These are phyloP conservation scores for Mythimna ferrago DNA, from an alignment of 2,888 invertebrate species.

Conservation along the genomic window DNA sequence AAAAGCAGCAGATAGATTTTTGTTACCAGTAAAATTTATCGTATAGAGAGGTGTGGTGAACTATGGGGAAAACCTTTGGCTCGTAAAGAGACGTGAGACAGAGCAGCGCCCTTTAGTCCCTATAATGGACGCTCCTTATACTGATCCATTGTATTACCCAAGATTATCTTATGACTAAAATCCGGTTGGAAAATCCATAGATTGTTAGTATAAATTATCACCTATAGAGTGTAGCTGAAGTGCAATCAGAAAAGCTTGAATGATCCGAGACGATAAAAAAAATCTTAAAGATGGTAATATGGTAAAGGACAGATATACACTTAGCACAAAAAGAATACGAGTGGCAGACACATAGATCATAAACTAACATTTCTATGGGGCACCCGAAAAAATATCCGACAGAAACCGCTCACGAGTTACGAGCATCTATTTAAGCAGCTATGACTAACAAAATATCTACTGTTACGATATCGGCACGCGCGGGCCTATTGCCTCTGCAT, in stretches of 20 bases:
- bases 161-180: background rate
- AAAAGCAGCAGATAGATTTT: no score
- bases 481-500: slow-evolving; percentile 46
- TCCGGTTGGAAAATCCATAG: background rate
- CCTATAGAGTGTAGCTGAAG: background rate
- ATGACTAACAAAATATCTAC: slow-evolving; percentile 54
- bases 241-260: background rate
- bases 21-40: background rate
- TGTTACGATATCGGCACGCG: slow-evolving; percentile 55
- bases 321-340: background rate
- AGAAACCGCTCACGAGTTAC: slow-evolving; percentile 20
- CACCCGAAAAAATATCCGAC: slow-evolving; percentile 22
- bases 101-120: no score
- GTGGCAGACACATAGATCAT: slow-evolving; percentile 24
- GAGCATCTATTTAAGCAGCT: slow-evolving; percentile 37
- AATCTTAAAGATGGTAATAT: background rate
- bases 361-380: slow-evolving; percentile 25
- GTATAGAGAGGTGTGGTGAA: background rate
- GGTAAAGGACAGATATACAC: background rate
- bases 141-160: background rate
- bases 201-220: background rate
- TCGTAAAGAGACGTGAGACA: background rate
- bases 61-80: background rate
- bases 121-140: background rate
- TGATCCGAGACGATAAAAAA: background rate